A percentile compares a stretch with the other conserved stretches of the same genome.
phyloP scores from a whole-genome alignment of 2,113 vertebrate genomes.

The Syngnathus floridae region DNA sequence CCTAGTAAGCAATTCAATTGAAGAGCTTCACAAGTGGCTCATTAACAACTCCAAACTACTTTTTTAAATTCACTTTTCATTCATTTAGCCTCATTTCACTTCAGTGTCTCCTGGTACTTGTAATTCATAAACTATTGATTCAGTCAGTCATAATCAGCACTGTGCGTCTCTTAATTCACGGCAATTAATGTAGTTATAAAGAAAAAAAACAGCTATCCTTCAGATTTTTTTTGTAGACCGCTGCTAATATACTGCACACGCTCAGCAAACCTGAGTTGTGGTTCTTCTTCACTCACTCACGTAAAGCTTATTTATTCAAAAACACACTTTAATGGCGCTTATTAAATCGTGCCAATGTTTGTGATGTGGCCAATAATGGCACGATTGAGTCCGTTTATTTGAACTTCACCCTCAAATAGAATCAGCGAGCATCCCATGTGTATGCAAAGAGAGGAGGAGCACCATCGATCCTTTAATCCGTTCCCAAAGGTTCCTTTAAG shows the following conservation, averaged over 20 bases:
- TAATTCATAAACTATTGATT: constrained; percentile 51
- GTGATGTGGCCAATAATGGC: neutral
- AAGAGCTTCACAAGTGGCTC: constrained; percentile 47
- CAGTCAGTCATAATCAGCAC: constrained; percentile 38
- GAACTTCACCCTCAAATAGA: constrained; percentile 52
- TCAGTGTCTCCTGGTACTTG: constrained; percentile 45
- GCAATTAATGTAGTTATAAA: constrained; percentile 16
- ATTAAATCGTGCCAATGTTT: neutral
- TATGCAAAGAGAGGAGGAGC: constrained; percentile 35
- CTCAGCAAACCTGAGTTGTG: neutral
- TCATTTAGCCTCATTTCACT: constrained; percentile 50
- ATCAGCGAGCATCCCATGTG: constrained; percentile 27
- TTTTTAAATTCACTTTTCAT: constrained; percentile 37
- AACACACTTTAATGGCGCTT: neutral
- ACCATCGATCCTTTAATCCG: constrained; percentile 67
- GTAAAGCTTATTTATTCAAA: neutral
- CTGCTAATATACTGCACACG: neutral
- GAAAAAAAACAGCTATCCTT: neutral
- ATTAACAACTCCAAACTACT: constrained; percentile 37
- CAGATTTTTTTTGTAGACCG: neutral
- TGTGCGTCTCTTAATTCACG: constrained; percentile 20
- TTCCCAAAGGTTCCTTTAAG: constrained; percentile 72
- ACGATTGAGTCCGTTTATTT: constrained; percentile 35
- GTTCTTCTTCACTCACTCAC: neutral
- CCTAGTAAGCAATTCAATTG: constrained; percentile 50